phyloP scores from a whole-genome alignment of 1,140 invertebrate species.

The Caenorhabditis brenneri region DNA sequence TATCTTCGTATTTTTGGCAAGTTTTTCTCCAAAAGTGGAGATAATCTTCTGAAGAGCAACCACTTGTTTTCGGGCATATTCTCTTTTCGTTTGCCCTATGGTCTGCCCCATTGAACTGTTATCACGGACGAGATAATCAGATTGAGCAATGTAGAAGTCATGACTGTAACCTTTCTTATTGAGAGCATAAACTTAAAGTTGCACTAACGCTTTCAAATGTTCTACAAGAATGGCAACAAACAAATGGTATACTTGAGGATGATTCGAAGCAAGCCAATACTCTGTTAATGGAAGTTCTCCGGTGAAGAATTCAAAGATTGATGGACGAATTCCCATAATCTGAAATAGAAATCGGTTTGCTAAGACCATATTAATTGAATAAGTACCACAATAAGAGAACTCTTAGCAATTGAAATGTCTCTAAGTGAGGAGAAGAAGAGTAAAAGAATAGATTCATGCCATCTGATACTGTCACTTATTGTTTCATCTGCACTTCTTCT shows the following conservation, averaged over 20 bases:
- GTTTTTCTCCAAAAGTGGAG: neutral
- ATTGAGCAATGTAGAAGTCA: constrained; percentile 17
- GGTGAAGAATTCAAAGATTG: constrained; percentile 33
- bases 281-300: constrained; percentile 12
- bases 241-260: constrained; percentile 5
- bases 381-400: constrained; percentile 40
- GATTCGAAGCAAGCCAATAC: constrained; percentile 26
- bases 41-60: constrained; percentile 12
- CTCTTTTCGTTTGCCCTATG: constrained; percentile 2
- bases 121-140: neutral
- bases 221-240: neutral
- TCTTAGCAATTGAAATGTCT: neutral
- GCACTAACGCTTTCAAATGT: neutral
- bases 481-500: neutral
- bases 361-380: neutral
- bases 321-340: constrained; percentile 50
- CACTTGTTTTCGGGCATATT: constrained; percentile 4
- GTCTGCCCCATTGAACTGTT: neutral
- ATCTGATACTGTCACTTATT: neutral
- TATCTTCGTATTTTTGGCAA: neutral
- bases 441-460: neutral
- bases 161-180: neutral
- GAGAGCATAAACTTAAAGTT: neutral
- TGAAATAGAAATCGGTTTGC: neutral
- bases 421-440: constrained; percentile 16